These are phyloP conservation scores for Python bivittatus DNA, from an alignment of 2,113 vertebrate species.

Conservation along the genomic window DNA sequence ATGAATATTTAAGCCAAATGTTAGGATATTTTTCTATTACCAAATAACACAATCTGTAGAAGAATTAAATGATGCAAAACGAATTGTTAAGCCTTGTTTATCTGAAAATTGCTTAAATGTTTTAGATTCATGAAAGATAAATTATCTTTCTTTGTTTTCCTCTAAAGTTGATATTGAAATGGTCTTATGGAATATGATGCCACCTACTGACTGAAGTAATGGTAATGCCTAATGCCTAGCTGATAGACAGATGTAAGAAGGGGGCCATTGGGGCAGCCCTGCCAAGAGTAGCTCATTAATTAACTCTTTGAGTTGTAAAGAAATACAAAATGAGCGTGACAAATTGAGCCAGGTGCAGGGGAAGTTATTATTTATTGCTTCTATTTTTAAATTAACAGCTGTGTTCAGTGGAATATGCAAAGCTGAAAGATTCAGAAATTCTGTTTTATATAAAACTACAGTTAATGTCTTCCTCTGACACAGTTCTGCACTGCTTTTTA, in stretches of 20 bases:
- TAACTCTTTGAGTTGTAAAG: constrained; percentile 31
- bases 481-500: constrained; percentile 16
- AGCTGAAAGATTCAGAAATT: constrained; percentile 1
- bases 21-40: constrained; percentile 17
- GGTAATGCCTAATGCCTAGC: constrained; percentile 6
- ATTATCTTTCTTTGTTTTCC: constrained; percentile 58
- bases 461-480: not conserved
- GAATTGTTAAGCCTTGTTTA: constrained; percentile 26
- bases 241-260: constrained; percentile 20
- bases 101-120: not conserved
- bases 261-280: constrained; percentile 21
- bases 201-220: constrained; percentile 61
- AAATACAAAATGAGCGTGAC: constrained; percentile 27
- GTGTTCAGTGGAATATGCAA: constrained; percentile 34
- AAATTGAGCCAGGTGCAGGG: constrained; percentile 35
- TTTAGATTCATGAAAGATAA: constrained; percentile 27
- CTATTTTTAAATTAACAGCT: constrained; percentile 40
- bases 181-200: constrained; percentile 56
- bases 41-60: constrained; percentile 45
- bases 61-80: constrained; percentile 53
- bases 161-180: constrained; percentile 37
- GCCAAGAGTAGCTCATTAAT: constrained; percentile 34
- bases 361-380: constrained; percentile 41
- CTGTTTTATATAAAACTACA: constrained; percentile 8
- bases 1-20: not conserved